These are phyloP conservation scores for Scaptomyza flava DNA, from an alignment of 2,888 invertebrate species.

Conservation along the genomic window DNA sequence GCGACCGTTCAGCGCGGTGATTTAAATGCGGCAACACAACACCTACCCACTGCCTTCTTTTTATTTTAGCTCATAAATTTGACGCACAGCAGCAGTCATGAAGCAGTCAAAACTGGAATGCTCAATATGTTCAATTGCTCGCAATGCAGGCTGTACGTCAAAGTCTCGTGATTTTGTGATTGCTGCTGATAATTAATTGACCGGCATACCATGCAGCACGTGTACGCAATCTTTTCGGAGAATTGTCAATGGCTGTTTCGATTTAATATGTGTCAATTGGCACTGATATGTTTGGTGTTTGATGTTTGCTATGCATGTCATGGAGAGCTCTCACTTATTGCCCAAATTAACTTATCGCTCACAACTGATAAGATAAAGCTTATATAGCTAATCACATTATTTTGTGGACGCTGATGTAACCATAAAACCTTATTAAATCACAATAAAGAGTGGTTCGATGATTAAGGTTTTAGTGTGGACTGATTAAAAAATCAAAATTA, in stretches of 20 bases:
- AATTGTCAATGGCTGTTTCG: constrained; percentile 38
- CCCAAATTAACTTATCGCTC: constrained; percentile 54
- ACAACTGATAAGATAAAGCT: constrained; percentile 39
- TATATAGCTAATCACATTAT: constrained; percentile 31
- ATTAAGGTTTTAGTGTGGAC: constrained; percentile 16
- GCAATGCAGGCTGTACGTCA: constrained; percentile 15
- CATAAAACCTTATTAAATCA: constrained; percentile 54
- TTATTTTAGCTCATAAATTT: background rate
- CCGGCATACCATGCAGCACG: constrained; percentile 48
- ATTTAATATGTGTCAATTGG: constrained; percentile 74
- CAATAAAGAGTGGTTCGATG: constrained; percentile 49
- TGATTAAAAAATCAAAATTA: constrained; percentile 34
- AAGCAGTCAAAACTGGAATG: background rate
- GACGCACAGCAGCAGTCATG: background rate
- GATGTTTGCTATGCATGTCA: constrained; percentile 43
- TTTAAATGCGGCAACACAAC: constrained; percentile 10
- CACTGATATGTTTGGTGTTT: constrained; percentile 49
- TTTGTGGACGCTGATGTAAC: constrained; percentile 62
- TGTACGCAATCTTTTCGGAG: constrained; percentile 48
- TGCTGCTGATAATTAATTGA: constrained; percentile 50
- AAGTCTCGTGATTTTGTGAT: constrained; percentile 59
- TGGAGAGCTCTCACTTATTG: constrained; percentile 1
- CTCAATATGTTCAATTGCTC: constrained; percentile 6
- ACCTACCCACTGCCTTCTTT: background rate
- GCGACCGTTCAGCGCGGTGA: background rate